Base-by-base conservation (phyloP, 64 coral and sea anemone species). In the Platygyra sinensis region DNA sequence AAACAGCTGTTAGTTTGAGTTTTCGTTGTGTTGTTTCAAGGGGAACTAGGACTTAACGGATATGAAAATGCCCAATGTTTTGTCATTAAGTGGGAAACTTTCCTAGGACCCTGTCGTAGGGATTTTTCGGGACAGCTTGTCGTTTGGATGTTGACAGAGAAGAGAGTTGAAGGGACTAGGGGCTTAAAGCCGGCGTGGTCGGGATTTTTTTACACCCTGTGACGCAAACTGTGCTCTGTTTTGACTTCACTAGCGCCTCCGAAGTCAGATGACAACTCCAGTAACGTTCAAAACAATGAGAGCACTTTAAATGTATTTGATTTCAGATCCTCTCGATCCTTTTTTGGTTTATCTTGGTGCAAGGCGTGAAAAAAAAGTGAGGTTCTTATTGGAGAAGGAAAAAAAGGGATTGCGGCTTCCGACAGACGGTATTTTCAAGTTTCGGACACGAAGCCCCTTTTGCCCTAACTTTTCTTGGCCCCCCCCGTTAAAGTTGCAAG, bases 71-170 rank as follows among this genome's bases (percentile, higher is more conserved):
- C 63, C 4, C 30, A 87, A 46, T 87, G 57, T 42, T n/a, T 69
- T 63, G 13, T 30, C 84, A 12, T 57, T 92, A 18, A 75, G 61
- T 29, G 77, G n/a, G n/a, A 92, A n/a, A 29, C 27, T 39, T 92
- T 77, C 90, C 90, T 30, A n/a, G 50, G 8, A 67, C 31, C 73
- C 74, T 72, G 17, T 92, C 20, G 60, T 49, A 24, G 62, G n/a
- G 79, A 14, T 67, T 86, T 73, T 50, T 78, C 32, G 90, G 90
- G 15, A 52, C 83, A 50, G 90, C 83, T 29, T n/a, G n/a, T 63
- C 80, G 39, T 92, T 87, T 87, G 90, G 90, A 27, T 92, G 90
- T n/a, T 67, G 90, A 92, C 76, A 92, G 22, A 29, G 90, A 87
- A 71, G 62, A 71, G 62, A 87, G 52, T 67, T 92, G 17, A 76